These are phyloP conservation scores for Cynopterus sphinx DNA, from an alignment of 2,797 vertebrate genomes.

Conservation along the genomic window DNA sequence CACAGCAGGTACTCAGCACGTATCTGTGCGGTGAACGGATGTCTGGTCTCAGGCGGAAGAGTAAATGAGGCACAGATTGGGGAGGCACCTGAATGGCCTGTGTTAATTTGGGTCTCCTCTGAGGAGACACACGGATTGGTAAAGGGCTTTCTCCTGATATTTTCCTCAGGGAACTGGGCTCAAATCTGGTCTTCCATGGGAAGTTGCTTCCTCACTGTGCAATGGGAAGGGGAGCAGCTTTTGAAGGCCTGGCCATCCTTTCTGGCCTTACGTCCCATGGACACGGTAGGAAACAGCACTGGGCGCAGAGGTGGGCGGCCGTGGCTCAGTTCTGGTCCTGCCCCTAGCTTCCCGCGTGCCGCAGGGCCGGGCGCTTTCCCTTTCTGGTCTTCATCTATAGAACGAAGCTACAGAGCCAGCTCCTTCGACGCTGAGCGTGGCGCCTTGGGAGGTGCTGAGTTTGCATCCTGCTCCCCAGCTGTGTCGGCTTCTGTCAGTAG, in stretches of 20 bases:
- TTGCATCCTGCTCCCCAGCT: not conserved
- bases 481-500: not conserved
- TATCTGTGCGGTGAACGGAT: not conserved
- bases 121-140: not conserved
- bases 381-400: not conserved
- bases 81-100: not conserved
- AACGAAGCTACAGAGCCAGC: not conserved
- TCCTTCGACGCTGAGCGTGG: not conserved
- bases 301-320: not conserved
- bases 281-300: not conserved
- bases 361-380: not conserved
- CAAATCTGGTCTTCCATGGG: not conserved
- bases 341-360: not conserved
- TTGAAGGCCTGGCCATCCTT: not conserved
- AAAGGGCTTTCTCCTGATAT: not conserved
- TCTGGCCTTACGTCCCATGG: not conserved
- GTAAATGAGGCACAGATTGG: not conserved
- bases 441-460: not conserved
- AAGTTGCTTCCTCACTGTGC: rapidly evolving
- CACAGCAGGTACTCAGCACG: too few species aligned
- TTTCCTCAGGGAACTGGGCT: not conserved
- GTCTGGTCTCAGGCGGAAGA: not conserved
- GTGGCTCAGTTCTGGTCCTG: not conserved
- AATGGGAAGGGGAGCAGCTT: not conserved
- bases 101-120: not conserved